phyloP scores from a whole-genome alignment of 2,888 invertebrate genomes.

The Strigamia maritima region DNA sequence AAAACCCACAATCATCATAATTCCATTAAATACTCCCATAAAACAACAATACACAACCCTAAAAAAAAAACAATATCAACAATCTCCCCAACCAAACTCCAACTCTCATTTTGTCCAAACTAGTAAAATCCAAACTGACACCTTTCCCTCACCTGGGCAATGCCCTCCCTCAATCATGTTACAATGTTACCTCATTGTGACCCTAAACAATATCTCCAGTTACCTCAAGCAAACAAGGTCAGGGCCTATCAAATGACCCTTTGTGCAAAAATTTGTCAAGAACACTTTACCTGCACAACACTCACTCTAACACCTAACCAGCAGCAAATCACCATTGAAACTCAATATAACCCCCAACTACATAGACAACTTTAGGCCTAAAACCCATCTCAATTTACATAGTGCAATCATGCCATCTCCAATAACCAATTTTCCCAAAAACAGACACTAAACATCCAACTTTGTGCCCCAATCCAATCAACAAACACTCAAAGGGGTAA shows the following conservation, averaged over 20 bases:
- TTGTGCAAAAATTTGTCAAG: not conserved
- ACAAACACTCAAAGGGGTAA: no score
- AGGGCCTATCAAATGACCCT: not conserved
- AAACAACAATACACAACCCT: no score
- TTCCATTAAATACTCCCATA: no score
- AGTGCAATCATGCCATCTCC: no score
- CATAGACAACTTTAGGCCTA: not conserved
- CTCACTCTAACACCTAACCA: not conserved
- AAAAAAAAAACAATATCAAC: not conserved
- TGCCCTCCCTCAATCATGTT: conserved; percentile 1
- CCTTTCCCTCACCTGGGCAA: not conserved
- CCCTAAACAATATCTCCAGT: not conserved
- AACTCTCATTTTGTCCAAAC: not conserved
- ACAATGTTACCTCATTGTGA: conserved; percentile 4
- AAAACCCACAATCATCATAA: no score
- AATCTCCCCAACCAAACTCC: no score
- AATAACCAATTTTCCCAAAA: no score
- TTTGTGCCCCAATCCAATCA: no score
- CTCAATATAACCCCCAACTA: not conserved
- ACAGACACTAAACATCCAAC: no score
- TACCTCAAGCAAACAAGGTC: not conserved
- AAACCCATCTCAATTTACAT: no score
- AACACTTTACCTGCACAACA: not conserved
- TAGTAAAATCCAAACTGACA: not conserved
- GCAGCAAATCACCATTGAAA: not conserved